These are phyloP conservation scores for Pteronotus mesoamericanus DNA, from an alignment of 2,797 vertebrate genomes.

Conservation along the genomic window DNA sequence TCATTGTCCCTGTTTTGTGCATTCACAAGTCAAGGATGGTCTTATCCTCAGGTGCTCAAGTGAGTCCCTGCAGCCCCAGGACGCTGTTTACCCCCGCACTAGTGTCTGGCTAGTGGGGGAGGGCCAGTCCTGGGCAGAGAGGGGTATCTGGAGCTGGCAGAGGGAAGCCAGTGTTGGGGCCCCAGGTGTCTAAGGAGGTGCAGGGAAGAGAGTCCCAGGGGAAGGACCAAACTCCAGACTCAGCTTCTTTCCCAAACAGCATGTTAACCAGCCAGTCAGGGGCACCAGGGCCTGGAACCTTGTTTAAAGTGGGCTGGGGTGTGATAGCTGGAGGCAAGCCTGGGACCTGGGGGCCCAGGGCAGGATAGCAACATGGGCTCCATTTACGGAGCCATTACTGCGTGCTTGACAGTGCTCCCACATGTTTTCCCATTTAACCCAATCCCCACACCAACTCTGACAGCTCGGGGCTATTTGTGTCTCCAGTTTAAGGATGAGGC, in stretches of 20 bases:
- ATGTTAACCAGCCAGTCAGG: neutral
- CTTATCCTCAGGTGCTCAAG: neutral
- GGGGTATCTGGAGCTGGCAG: neutral
- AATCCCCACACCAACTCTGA: neutral
- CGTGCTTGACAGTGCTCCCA: accelerated
- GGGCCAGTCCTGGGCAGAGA: neutral
- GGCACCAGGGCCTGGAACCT: neutral
- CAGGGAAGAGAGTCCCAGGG: neutral
- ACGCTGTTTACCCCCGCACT: neutral
- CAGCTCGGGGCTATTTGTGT: neutral
- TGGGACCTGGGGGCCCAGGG: neutral
- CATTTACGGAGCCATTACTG: neutral
- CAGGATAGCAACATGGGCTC: neutral
- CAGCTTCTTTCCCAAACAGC: neutral
- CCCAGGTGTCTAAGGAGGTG: neutral
- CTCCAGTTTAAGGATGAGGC: neutral
- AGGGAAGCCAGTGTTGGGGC: neutral
- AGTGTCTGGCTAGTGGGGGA: neutral
- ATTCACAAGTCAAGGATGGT: neutral
- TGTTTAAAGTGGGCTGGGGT: neutral
- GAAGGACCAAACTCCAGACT: neutral
- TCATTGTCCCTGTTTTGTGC: neutral
- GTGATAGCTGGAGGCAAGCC: neutral
- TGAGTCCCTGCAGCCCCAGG: neutral
- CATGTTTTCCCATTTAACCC: neutral